phyloP scores from a whole-genome alignment of 2,797 vertebrate species.

The Aeoliscus strigatus region DNA sequence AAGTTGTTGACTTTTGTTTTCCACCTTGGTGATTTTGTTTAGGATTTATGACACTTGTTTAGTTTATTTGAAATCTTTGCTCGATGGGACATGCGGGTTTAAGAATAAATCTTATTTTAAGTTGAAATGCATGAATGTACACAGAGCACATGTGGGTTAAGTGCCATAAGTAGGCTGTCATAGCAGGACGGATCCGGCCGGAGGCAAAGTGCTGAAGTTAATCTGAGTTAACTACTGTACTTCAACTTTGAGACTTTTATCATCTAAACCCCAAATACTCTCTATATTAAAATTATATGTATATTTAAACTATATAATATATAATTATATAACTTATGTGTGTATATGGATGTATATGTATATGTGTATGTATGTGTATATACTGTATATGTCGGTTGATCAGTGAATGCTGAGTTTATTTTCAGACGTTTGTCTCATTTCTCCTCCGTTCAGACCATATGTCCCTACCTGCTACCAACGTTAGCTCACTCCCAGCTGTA shows the following conservation, averaged over 20 bases:
- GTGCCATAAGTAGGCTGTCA: constrained; percentile 76
- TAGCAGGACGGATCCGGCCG: constrained; percentile 65
- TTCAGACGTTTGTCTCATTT: constrained; percentile 25
- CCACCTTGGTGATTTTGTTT: too few relatives aligned
- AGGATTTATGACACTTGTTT: too few relatives aligned
- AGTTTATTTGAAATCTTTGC: too few relatives aligned
- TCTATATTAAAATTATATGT: too few relatives aligned
- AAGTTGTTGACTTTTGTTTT: constrained; percentile 43
- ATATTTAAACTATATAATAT: too few relatives aligned
- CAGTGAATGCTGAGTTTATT: background rate
- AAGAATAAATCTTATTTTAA: constrained; percentile 70
- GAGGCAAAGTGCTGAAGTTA: constrained; percentile 63
- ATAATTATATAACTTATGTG: too few relatives aligned
- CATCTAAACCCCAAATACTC: too few relatives aligned
- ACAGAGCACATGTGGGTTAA: constrained; percentile 75
- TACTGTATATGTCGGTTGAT: background rate
- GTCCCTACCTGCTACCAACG: constrained; percentile 74
- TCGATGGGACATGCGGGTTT: too few relatives aligned
- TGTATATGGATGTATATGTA: too few relatives aligned
- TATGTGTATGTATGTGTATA: too few relatives aligned
- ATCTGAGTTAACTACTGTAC: too few relatives aligned
- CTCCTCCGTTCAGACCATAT: constrained; percentile 60
- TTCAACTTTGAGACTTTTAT: too few relatives aligned
- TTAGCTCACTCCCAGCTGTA: constrained; percentile 81
- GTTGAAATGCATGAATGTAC: constrained; percentile 79